phyloP scores from a whole-genome alignment of 2,113 vertebrate genomes.

The Seriola aureovittata region DNA sequence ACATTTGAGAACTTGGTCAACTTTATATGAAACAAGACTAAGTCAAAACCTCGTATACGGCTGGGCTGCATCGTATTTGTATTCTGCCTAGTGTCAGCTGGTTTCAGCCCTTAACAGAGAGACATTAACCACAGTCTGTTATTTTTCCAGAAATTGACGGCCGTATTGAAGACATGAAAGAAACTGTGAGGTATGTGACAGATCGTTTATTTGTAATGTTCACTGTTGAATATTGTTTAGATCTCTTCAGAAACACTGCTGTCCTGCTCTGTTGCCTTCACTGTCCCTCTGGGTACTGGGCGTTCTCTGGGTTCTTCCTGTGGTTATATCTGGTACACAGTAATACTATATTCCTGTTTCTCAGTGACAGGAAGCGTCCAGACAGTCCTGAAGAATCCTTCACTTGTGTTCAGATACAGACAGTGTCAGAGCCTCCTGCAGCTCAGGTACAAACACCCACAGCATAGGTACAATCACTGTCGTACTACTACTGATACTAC shows the following conservation, averaged over 20 bases:
- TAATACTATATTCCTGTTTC: background rate
- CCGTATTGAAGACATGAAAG: conserved; percentile 12
- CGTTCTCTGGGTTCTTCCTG: background rate
- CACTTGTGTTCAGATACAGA: conserved; percentile 46
- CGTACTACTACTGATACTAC: background rate
- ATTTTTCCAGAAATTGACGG: conserved; percentile 59
- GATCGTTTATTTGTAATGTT: background rate
- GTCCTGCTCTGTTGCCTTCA: background rate
- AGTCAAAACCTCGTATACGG: too few species aligned
- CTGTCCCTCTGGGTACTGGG: rapidly evolving
- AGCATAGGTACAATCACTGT: background rate
- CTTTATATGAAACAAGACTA: too few species aligned
- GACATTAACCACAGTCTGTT: background rate
- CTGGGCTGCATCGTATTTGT: too few species aligned
- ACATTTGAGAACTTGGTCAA: too few species aligned
- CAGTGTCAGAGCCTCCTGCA: background rate
- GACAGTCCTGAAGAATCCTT: conserved; percentile 29
- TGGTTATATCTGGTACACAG: background rate
- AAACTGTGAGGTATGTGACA: conserved; percentile 48
- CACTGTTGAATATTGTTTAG: background rate
- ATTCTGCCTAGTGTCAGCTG: too few species aligned
- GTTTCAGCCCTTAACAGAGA: too few species aligned
- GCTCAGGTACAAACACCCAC: conserved; percentile 35
- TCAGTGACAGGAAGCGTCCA: conserved; percentile 40
- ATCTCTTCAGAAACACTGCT: background rate